Conservation (phyloP, 2,888 invertebrate species). For the Malthinus flaveolus region DNA sequence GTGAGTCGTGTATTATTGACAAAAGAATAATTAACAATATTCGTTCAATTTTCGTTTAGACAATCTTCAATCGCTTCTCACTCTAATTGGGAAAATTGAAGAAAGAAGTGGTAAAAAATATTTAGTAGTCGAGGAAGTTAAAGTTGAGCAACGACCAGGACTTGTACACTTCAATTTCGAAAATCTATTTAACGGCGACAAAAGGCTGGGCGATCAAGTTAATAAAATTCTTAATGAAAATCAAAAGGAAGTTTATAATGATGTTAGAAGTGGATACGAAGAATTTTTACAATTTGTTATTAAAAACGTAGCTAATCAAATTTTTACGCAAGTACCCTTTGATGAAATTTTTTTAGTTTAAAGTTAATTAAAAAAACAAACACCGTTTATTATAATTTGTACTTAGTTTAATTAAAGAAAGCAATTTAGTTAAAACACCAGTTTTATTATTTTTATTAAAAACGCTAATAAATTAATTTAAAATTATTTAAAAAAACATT, state of each 20-base stretch:
- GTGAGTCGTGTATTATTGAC: constrained; percentile 52
- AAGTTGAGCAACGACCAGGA: constrained; percentile 65
- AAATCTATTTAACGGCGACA: constrained; percentile 60
- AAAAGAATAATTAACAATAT: no score
- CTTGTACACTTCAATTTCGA: constrained; percentile 65
- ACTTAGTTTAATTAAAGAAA: no score
- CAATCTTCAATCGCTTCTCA: background rate
- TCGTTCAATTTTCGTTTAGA: constrained; percentile 4
- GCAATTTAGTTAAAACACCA: no score
- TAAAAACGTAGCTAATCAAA: background rate
- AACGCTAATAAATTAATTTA: background rate
- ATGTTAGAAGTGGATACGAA: constrained; percentile 66
- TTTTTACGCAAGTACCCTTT: constrained; percentile 6
- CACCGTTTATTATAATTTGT: no score
- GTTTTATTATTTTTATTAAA: no score
- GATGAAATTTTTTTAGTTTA: background rate
- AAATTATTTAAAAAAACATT: background rate
- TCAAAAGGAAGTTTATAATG: constrained; percentile 47
- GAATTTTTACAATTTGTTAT: constrained; percentile 55
- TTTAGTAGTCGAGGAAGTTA: constrained; percentile 66
- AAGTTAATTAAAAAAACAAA: no score
- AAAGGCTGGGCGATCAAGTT: constrained; percentile 43
- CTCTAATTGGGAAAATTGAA: constrained; percentile 59
- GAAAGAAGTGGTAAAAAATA: constrained; percentile 65
- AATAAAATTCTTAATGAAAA: constrained; percentile 53